Evolutionary conservation across 2,113 vertebrate genomes (phyloP).

Genomic region (Meriones unguiculatus): DNA sequence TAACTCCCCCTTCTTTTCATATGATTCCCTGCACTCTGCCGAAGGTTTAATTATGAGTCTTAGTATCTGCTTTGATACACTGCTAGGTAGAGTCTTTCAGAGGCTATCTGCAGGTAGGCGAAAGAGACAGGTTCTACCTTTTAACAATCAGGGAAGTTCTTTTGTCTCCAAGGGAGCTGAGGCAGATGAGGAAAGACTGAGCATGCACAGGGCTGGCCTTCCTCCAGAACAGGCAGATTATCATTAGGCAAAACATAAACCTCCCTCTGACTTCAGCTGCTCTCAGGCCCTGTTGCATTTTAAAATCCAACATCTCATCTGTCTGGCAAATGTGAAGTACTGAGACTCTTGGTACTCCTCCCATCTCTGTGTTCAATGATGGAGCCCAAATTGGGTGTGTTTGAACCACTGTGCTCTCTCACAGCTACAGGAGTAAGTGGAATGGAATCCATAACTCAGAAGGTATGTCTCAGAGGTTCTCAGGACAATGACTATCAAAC

Average conservation of each 20-base stretch:
- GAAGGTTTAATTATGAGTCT: too few species aligned
- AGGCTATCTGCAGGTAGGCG: too few species aligned
- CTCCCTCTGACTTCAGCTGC: background rate
- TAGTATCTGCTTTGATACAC: too few species aligned
- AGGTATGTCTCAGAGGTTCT: background rate
- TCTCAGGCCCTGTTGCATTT: background rate
- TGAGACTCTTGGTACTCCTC: background rate
- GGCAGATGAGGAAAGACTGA: background rate
- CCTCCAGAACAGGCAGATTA: background rate
- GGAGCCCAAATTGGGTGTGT: background rate
- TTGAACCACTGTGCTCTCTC: background rate
- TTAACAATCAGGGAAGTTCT: background rate
- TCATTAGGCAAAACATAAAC: background rate
- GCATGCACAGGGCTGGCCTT: rapidly evolving
- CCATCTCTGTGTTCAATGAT: background rate
- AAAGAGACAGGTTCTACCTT: too few species aligned
- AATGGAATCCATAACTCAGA: background rate
- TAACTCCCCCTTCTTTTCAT: too few species aligned
- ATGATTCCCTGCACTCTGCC: too few species aligned
- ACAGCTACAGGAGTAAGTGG: background rate
- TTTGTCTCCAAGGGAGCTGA: background rate
- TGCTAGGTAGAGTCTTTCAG: too few species aligned
- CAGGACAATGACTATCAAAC: background rate
- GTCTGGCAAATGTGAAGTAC: background rate
- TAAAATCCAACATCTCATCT: background rate